A percentile compares a stretch with the other conserved stretches of the same genome.
Conservation (phyloP, 2,797 vertebrate species). For the Tolypeutes matacus region DNA sequence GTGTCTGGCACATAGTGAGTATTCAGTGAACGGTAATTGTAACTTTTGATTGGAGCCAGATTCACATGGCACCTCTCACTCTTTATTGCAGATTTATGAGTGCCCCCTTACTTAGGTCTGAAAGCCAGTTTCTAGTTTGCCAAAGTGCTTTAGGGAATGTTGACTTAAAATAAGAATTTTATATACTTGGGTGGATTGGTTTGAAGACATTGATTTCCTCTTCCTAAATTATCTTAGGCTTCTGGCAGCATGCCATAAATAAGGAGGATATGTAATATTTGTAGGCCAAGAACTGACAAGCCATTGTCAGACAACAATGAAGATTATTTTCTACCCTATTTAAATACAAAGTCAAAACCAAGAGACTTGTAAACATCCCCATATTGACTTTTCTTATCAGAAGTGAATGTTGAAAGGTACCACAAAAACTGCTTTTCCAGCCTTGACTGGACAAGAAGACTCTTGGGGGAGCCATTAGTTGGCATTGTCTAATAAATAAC, state of each 20-base stretch:
- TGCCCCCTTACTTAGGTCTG: not conserved
- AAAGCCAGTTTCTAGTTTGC: not conserved
- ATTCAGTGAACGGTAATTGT: not conserved
- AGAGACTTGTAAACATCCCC: conserved; percentile 78
- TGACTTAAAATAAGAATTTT: conserved; percentile 28
- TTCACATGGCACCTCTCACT: not conserved
- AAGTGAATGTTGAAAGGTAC: conserved; percentile 81
- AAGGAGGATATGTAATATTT: conserved; percentile 67
- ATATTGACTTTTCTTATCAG: conserved; percentile 84
- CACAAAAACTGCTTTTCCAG: conserved; percentile 82
- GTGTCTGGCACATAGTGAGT: not conserved
- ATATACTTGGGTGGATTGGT: conserved; percentile 16
- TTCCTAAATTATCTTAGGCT: conserved; percentile 70
- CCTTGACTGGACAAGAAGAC: conserved; percentile 60
- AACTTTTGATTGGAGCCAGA: not conserved
- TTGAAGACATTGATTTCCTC: conserved; percentile 26
- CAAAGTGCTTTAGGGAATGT: conserved; percentile 32
- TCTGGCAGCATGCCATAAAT: conserved; percentile 69
- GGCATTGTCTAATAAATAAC: conserved; percentile 54
- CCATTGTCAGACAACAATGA: conserved; percentile 69
- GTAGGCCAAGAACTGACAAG: conserved; percentile 55
- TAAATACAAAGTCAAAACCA: conserved; percentile 82
- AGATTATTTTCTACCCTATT: conserved; percentile 74
- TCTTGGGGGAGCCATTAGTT: conserved; percentile 52
- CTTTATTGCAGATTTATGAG: conserved; percentile 1